These are phyloP conservation scores for Prionace glauca DNA, from an alignment of 2,797 vertebrate genomes.

Conservation along the genomic window DNA sequence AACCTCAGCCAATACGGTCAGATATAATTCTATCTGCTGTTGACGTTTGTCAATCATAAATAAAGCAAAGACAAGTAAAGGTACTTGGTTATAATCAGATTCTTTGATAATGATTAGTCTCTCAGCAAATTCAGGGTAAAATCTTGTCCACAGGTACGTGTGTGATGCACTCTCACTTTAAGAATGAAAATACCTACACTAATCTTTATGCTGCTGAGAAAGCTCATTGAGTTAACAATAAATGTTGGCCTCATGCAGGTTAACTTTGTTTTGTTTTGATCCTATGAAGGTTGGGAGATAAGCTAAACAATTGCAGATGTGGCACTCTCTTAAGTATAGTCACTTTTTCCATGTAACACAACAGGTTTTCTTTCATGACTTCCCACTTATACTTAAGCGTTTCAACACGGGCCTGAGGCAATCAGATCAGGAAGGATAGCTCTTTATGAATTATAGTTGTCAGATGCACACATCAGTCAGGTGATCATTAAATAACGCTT, in stretches of 20 bases:
- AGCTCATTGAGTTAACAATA: no score
- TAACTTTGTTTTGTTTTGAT: neutral
- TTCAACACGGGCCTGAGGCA: neutral
- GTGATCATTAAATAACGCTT: neutral
- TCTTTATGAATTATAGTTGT: neutral
- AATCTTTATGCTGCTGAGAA: neutral
- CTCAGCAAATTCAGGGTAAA: neutral
- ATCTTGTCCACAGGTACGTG: neutral
- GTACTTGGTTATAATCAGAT: neutral
- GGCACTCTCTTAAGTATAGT: neutral
- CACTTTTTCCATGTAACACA: neutral
- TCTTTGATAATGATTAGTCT: neutral
- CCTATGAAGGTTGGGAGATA: neutral
- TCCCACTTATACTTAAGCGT: neutral
- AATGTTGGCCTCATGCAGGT: no score
- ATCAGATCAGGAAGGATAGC: neutral
- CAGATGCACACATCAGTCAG: neutral
- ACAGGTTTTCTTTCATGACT: neutral
- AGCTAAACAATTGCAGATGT: constrained; percentile 3
- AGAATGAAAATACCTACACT: neutral
- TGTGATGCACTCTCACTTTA: neutral
- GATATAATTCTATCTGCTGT: neutral
- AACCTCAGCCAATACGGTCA: neutral
- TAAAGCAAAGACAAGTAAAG: neutral
- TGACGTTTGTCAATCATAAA: neutral